Evolutionary conservation across 2,888 invertebrate genomes (phyloP).

Genomic region (Agrochola macilenta): DNA sequence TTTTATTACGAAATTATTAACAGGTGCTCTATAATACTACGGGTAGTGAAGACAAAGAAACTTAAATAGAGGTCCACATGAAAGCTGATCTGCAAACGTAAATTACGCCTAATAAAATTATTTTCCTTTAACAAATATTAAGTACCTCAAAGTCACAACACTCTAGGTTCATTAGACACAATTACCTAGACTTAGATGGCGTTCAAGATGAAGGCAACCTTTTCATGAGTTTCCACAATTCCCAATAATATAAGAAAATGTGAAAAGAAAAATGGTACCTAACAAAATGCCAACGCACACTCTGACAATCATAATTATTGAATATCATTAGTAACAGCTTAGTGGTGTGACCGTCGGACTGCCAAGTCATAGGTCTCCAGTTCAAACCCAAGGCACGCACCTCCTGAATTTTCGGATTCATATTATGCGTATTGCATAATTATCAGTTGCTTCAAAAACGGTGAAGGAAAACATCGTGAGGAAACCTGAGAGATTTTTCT

Average conservation of each 20-base stretch:
- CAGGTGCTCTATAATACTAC: conserved; percentile 2
- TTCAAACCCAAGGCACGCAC: too few species aligned
- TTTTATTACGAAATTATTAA: conserved; percentile 22
- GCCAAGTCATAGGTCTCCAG: too few species aligned
- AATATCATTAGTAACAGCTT: too few species aligned
- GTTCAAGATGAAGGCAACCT: not conserved
- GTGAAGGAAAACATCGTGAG: too few species aligned
- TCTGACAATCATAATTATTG: not conserved
- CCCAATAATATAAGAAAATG: not conserved
- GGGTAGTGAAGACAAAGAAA: not conserved
- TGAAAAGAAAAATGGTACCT: not conserved
- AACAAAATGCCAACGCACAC: not conserved
- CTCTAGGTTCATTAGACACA: not conserved
- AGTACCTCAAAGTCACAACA: not conserved
- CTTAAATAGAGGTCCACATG: not conserved
- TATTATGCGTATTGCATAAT: too few species aligned
- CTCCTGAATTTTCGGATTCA: too few species aligned
- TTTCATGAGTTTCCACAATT: not conserved
- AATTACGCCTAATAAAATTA: not conserved
- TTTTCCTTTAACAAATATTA: not conserved
- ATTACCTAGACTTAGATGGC: not conserved
- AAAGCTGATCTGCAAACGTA: not conserved
- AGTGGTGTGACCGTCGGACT: too few species aligned
- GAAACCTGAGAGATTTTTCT: too few species aligned
- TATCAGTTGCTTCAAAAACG: too few species aligned